Conservation (phyloP, 2,888 invertebrate species). For the Homarus gammarus region DNA sequence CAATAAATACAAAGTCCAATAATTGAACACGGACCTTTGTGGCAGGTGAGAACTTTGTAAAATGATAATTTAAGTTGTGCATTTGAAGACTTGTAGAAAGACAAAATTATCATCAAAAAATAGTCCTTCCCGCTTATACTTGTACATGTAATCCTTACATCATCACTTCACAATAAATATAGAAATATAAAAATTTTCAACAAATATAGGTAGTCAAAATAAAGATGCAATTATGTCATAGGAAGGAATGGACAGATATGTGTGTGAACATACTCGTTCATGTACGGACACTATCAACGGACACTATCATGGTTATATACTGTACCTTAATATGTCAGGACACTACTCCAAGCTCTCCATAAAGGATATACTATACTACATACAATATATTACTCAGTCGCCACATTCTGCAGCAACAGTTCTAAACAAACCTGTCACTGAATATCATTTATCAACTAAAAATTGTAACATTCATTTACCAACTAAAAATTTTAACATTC, state of each 20-base stretch:
- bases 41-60: no score
- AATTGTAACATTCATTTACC: no score
- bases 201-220: conserved; percentile 2
- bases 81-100: no score
- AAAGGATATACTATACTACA: not conserved
- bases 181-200: not conserved
- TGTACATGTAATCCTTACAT: not conserved
- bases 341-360: not conserved
- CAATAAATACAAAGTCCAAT: no score
- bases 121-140: not conserved
- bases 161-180: not conserved
- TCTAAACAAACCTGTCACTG: no score
- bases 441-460: no score
- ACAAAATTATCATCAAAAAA: no score
- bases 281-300: not conserved
- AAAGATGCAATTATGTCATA: not conserved
- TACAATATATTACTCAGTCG: not conserved
- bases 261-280: not conserved
- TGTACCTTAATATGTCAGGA: not conserved
- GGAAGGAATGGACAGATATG: not conserved
- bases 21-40: no score
- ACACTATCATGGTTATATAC: not conserved
- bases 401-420: no score
- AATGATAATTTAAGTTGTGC: no score
- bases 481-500: no score